Base-by-base conservation (phyloP, 2,888 invertebrate genomes). In the Dynastes tityus region DNA sequence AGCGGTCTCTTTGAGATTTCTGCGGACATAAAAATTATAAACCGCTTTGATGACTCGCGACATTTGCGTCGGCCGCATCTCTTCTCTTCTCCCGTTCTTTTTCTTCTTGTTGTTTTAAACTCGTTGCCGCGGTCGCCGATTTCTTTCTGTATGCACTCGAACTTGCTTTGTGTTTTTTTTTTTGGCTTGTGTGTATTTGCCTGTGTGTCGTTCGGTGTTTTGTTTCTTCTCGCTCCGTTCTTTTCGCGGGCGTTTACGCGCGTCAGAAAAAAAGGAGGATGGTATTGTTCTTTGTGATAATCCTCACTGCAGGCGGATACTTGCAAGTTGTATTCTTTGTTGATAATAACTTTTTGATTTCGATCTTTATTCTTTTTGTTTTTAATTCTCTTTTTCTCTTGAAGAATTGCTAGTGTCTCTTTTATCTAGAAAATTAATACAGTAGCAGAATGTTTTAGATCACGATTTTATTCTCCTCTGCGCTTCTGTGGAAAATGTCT, bases 1-100 rank as follows among this genome's bases (percentile, higher is more conserved):
- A 78, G 83, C 83, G 83, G 83, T 80, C 78, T 78, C 82, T 83
- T 83, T 83, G 83, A 83, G 78, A 80, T 81, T 81, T 80, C 80
- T 80, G 82, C 81, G 82, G 82, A 83, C 81, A 80, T 82, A 82
- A 83, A 83, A 82, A 83, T 83, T 83, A 83, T 82, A 82, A 81
- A 82, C 80, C 79, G 80, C 83, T 83, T 83, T 83, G 83, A 83
- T 81, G 83, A 81, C 80, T 78, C 79, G 80, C 80, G 80, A 79
- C 80, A 80, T 78, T 77, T 78, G 75, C 64, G 63, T 63, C 75
- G 75, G 71, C 68, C 71, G 71, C 76, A 70, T 76, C 76, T 76
- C 76, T 63, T 63, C 71, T 76, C 13, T 55, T 67, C 68, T 65
- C 32, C 11, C 61, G 32, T 29, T 77, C 61, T 40, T 78, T 70